Conservation (phyloP, 2,113 vertebrate species). For the Suncus etruscus region DNA sequence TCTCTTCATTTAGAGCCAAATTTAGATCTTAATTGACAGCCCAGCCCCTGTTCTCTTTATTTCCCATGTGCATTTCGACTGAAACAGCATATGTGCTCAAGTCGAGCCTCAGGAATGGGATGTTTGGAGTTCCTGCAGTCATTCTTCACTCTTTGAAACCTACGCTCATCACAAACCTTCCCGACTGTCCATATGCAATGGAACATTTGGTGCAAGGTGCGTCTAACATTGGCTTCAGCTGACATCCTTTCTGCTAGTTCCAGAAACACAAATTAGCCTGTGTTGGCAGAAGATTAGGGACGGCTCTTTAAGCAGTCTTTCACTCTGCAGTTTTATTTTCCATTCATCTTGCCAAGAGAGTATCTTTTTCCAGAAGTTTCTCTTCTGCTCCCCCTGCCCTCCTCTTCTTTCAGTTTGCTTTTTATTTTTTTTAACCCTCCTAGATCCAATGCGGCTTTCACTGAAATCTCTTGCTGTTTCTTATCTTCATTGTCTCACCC, state of each 20-base stretch:
- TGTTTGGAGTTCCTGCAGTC: constrained; percentile 51
- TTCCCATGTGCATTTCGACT: not conserved
- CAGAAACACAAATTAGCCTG: constrained; percentile 88
- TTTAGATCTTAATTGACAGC: constrained; percentile 39
- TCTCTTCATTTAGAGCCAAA: not conserved
- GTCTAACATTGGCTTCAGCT: constrained; percentile 83
- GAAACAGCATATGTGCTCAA: constrained; percentile 28
- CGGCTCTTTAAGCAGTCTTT: constrained; percentile 85
- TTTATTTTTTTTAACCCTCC: constrained; percentile 77
- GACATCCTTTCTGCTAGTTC: constrained; percentile 84
- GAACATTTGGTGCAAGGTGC: constrained; percentile 81
- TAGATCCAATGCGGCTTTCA: constrained; percentile 80
- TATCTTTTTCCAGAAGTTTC: constrained; percentile 88
- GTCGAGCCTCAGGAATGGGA: not conserved
- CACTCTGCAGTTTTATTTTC: constrained; percentile 89
- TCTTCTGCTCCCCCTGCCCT: constrained; percentile 80
- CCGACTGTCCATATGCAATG: constrained; percentile 19
- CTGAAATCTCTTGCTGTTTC: constrained; percentile 73
- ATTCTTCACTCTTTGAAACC: constrained; percentile 3
- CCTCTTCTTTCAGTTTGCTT: constrained; percentile 78
- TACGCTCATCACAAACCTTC: not conserved
- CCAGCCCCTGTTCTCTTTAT: not conserved
- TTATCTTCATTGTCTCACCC: constrained; percentile 55
- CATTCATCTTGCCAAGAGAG: constrained; percentile 86
- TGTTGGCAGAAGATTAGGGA: constrained; percentile 85